A percentile compares a stretch with the other conserved stretches of the same genome.
Evolutionary conservation across 2,888 invertebrate species (phyloP).

Genomic region (Rhodophaea formosa): DNA sequence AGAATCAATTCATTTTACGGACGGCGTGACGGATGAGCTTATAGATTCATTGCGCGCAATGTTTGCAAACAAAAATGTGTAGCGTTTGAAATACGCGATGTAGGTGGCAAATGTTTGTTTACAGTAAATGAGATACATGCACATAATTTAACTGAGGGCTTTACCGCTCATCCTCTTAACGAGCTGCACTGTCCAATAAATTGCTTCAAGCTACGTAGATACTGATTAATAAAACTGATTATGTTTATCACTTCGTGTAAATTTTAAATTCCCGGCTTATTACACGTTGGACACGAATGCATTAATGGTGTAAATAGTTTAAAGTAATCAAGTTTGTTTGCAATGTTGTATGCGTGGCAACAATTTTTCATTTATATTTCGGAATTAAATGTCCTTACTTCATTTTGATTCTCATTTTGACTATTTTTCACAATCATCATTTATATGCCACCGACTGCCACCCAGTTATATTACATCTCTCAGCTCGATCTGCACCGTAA

Average conservation of each 20-base stretch:
- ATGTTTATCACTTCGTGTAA: conserved; percentile 51
- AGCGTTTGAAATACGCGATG: conserved; percentile 8
- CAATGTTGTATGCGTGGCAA: too few relatives aligned
- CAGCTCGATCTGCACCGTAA: too few relatives aligned
- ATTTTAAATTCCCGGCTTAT: conserved; percentile 33
- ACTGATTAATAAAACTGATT: conserved; percentile 63
- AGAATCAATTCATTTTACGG: conserved; percentile 11
- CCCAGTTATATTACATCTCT: too few relatives aligned
- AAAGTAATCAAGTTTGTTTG: too few relatives aligned
- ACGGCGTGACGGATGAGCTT: conserved; percentile 2
- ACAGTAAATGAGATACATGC: conserved; percentile 51
- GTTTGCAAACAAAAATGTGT: conserved; percentile 15
- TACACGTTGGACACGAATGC: background rate
- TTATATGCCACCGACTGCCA: too few relatives aligned
- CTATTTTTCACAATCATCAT: too few relatives aligned
- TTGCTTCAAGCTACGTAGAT: conserved; percentile 59
- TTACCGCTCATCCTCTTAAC: conserved; percentile 66
- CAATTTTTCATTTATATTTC: too few relatives aligned
- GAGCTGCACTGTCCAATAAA: conserved; percentile 66
- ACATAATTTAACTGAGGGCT: conserved; percentile 62
- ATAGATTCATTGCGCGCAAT: conserved; percentile 11
- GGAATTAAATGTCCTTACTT: too few relatives aligned
- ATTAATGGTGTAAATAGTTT: too few relatives aligned
- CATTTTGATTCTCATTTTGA: too few relatives aligned
- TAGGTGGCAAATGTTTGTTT: conserved; percentile 40